Evolutionary conservation across 2,113 vertebrate genomes (phyloP), one percentile per base, ranked within the genome.

Genomic region (Genyomyrus donnyi): DNA sequence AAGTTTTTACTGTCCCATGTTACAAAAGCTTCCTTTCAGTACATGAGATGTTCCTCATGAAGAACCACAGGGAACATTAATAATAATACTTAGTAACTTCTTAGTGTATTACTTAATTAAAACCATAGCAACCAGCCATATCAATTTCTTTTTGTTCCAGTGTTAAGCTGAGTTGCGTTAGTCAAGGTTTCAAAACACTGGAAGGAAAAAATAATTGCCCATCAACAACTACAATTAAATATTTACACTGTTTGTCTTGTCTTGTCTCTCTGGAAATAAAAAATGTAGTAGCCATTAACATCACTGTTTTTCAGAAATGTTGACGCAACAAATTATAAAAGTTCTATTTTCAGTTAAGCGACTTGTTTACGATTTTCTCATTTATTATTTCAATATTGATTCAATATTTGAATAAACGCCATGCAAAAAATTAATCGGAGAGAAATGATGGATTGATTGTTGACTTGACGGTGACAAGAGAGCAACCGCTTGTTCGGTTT

Each of bases 191-290:
- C 85, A 31, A 87, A 56, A 87, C 27, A 35, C 27, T 52, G 13
- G 6, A 35, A 35, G 13, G 21, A 87, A 87, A 87, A 85, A 85
- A 53, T 48, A 21, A 35, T 85, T 85, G 80, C 39, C 45, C 39
- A 85, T 46, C 83, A 87, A 87, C 50, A 53, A 31, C 17, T 35
- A 21, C 85, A 39, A 53, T 87, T 35, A 87, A 87, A 87, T 87
- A 87, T 87, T 56, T 87, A 87, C 6, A 53, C 85, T 15, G 50
- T 53, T 39, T 39, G 31, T 53, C 49, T 31, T 87, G 48, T 56
- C 39, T 53, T 85, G 13, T 11, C 31, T 49, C 24, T 10, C n/a
- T 87, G 27, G 10, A 52, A 87, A 52, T n/a, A 85, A 85, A 87
- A 53, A 50, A 45, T 83, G 77, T 46, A 83, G 48, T 52, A 87